Percentiles rank a stretch among this genome's conserved stretches.
Conservation (phyloP, 2,797 vertebrate species). For the Lepus oiostolus region DNA sequence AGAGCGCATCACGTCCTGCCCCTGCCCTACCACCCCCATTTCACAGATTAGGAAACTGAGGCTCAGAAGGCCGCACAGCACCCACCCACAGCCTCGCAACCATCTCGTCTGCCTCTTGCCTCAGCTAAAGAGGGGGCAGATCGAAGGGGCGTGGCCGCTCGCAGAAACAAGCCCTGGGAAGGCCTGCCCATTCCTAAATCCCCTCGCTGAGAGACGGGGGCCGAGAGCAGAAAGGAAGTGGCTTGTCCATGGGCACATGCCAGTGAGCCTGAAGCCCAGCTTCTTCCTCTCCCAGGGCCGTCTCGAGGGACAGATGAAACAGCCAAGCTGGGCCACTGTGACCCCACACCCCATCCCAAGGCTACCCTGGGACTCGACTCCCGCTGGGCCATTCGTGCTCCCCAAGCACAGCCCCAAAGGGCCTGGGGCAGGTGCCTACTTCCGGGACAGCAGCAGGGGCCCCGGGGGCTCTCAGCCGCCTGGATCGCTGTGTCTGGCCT, state of each 20-base stretch:
- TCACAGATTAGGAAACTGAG: conserved; percentile 69
- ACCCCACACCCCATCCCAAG: not conserved
- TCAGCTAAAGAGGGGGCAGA: not conserved
- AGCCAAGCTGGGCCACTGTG: not conserved
- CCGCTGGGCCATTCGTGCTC: not conserved
- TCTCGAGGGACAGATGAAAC: not conserved
- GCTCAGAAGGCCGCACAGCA: conserved; percentile 8
- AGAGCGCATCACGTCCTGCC: not conserved
- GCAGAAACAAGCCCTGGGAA: not conserved
- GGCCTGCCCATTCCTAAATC: not conserved
- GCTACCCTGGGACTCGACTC: not conserved
- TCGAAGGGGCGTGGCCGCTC: not conserved
- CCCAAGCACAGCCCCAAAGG: not conserved
- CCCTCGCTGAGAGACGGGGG: not conserved
- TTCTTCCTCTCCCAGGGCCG: not conserved
- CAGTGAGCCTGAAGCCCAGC: not conserved
- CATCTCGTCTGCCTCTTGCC: not conserved
- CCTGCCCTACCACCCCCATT: conserved; percentile 3
- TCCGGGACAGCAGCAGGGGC: not conserved
- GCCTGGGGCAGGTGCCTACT: not conserved
- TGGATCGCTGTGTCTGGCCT: conserved; percentile 20
- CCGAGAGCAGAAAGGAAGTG: not conserved
- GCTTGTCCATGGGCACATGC: not conserved
- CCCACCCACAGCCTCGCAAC: not conserved
- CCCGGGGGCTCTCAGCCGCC: not conserved